phyloP scores from a whole-genome alignment of 2,797 vertebrate species.

The Pempheris klunzingeri region DNA sequence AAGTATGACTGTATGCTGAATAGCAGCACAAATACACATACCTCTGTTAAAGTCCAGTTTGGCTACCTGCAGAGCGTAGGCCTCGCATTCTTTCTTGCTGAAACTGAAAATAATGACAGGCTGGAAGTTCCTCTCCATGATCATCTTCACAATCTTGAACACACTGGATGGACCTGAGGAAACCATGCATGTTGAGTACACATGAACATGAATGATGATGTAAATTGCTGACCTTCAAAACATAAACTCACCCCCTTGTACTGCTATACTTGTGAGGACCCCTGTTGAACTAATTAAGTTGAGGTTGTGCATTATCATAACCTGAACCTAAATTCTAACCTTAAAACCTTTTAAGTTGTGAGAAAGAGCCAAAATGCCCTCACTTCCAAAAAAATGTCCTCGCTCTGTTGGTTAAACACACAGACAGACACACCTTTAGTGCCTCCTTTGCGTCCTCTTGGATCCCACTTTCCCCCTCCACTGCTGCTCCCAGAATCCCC shows the following conservation, averaged over 20 bases:
- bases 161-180: constrained; percentile 94
- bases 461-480: constrained; percentile 90
- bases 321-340: no score
- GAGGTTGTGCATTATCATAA: no score
- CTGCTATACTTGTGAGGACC: no score
- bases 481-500: constrained; percentile 87
- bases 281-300: no score
- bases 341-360: no score
- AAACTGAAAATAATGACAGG: constrained; percentile 99
- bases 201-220: neutral
- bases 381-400: no score
- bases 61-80: constrained; percentile 96
- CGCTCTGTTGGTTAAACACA: no score
- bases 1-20: neutral
- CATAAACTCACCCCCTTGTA: no score
- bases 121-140: constrained; percentile 99
- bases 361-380: no score
- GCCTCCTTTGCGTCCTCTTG: constrained; percentile 94
- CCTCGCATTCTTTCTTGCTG: constrained; percentile 99
- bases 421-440: constrained; percentile 89
- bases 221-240: neutral
- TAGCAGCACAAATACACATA: constrained; percentile 60
- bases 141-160: constrained; percentile 99
- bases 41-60: constrained; percentile 98
- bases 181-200: neutral